A percentile compares a stretch with the other conserved stretches of the same genome.
Evolutionary conservation across 2,113 vertebrate genomes (phyloP).

Genomic region (Aix galericulata): DNA sequence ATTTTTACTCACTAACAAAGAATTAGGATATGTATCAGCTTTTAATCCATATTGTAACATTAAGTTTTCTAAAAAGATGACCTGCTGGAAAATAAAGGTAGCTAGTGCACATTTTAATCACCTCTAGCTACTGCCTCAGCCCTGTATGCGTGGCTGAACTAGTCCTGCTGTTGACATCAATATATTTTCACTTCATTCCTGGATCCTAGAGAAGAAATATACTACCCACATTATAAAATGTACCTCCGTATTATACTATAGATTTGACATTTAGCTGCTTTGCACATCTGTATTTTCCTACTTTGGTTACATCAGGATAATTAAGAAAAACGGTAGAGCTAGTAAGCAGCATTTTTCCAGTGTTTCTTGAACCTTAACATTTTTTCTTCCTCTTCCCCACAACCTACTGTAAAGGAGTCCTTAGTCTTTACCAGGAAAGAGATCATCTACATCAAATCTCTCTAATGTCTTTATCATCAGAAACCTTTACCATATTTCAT

Average conservation of each 20-base stretch:
- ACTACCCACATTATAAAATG: neutral
- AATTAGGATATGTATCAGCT: neutral
- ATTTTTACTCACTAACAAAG: neutral
- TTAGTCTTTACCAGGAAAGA: neutral
- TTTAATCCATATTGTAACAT: rapidly evolving
- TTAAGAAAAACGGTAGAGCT: neutral
- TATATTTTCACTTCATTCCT: neutral
- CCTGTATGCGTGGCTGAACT: neutral
- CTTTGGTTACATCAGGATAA: neutral
- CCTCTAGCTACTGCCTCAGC: neutral
- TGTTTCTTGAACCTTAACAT: neutral
- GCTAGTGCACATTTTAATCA: neutral
- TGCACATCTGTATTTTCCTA: neutral
- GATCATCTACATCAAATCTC: neutral
- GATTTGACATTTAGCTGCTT: neutral
- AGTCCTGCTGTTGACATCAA: neutral
- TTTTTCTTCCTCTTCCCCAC: neutral
- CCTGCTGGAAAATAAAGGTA: neutral
- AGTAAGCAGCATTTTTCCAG: neutral
- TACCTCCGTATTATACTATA: neutral
- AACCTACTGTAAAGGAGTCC: neutral
- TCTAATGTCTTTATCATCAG: neutral
- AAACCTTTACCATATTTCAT: neutral
- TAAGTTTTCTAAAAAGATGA: neutral
- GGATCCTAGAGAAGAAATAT: neutral